Conservation (phyloP, 2,113 vertebrate species). For the Glaucidium brasilianum region DNA sequence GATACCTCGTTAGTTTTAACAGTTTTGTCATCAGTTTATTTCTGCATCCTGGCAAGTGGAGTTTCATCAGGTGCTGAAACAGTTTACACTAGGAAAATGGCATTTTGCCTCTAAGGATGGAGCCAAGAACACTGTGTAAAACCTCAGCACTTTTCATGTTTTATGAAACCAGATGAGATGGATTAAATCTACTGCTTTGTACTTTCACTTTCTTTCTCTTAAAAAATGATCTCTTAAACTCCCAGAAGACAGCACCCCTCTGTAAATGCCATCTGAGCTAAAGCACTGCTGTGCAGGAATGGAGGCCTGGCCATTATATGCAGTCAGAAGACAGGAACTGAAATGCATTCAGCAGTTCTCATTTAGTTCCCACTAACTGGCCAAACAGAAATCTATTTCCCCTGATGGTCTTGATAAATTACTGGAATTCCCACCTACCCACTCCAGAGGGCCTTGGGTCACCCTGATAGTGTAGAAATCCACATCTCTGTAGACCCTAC, state of each 20-base stretch:
- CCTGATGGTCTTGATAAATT: neutral
- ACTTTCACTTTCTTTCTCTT: slow-evolving; percentile 27
- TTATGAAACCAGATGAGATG: neutral
- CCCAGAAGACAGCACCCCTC: neutral
- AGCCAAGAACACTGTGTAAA: slow-evolving; percentile 20
- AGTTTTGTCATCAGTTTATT: slow-evolving; percentile 29
- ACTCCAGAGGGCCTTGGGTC: neutral
- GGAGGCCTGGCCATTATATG: neutral
- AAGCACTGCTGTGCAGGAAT: accelerated
- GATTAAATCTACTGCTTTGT: neutral
- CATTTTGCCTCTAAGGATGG: neutral
- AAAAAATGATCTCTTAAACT: neutral
- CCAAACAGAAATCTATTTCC: neutral
- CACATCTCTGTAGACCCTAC: neutral
- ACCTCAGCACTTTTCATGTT: neutral
- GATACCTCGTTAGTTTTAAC: slow-evolving; percentile 23
- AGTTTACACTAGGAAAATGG: slow-evolving; percentile 27
- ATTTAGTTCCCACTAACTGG: neutral
- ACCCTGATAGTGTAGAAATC: neutral
- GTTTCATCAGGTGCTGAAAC: slow-evolving; percentile 39
- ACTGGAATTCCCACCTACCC: neutral
- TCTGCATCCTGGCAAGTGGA: neutral
- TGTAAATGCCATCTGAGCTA: neutral
- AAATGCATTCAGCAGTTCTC: neutral
- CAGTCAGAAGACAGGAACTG: neutral